These are phyloP conservation scores for Morbakka virulenta DNA, from an alignment of 30 jellyfish, hydroid and myxozoan genomes.

Conservation along the genomic window DNA sequence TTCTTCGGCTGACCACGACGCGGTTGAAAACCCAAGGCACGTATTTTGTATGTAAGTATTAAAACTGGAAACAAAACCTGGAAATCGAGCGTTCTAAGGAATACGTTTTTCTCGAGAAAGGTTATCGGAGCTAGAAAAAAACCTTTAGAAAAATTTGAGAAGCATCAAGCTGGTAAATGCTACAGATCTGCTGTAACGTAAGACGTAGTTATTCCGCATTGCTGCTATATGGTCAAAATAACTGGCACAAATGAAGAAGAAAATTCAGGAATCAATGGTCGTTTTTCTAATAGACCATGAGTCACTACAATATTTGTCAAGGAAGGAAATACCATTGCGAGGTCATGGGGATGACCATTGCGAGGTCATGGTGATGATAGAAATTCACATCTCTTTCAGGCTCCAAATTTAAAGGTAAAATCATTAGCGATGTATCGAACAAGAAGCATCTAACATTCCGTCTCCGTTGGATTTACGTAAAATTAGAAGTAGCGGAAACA, in stretches of 20 bases:
- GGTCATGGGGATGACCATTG: not conserved
- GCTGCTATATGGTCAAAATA: not conserved
- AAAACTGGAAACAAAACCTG: not conserved
- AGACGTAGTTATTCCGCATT: not conserved
- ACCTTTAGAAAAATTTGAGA: not conserved
- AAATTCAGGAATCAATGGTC: not conserved
- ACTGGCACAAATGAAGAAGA: too few species aligned
- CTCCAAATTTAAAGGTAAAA: not conserved
- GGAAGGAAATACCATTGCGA: not conserved
- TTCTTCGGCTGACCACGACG: not conserved
- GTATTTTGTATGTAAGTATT: not conserved
- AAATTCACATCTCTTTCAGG: not conserved
- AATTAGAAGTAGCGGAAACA: not conserved
- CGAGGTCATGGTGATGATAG: not conserved
- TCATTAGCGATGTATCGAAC: not conserved
- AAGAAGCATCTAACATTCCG: not conserved
- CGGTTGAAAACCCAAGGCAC: not conserved
- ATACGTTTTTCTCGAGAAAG: not conserved
- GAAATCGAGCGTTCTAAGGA: not conserved
- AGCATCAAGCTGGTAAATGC: not conserved
- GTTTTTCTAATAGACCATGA: not conserved
- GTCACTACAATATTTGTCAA: not conserved
- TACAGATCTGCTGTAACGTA: not conserved
- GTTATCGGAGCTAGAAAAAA: not conserved
- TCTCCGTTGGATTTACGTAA: not conserved